phyloP scores from a whole-genome alignment of 1,140 invertebrate genomes.

The Zaprionus lachaisei region DNA sequence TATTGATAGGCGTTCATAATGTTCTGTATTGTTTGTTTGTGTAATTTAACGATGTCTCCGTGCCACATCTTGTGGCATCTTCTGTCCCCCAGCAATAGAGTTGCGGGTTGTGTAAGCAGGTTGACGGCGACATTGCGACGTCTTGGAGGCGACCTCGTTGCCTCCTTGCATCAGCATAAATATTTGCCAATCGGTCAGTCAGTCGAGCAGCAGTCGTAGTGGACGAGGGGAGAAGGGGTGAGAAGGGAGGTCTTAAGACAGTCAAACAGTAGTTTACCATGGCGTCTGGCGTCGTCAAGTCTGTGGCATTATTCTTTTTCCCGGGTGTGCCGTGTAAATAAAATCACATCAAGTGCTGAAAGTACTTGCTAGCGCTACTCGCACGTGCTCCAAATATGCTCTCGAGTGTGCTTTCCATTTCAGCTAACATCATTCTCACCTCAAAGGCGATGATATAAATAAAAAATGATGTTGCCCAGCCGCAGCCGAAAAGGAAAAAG shows the following conservation, averaged over 20 bases:
- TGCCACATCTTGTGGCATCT: slow-evolving; percentile 2
- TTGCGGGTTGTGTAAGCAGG: slow-evolving; percentile 13
- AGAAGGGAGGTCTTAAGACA: too few relatives aligned
- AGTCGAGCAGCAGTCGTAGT: not conserved
- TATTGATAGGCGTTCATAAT: slow-evolving; percentile 46
- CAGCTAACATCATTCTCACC: slow-evolving; percentile 62
- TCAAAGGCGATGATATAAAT: slow-evolving; percentile 62
- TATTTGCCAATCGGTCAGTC: slow-evolving; percentile 64
- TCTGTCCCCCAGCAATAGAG: slow-evolving; percentile 24
- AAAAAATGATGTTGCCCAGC: slow-evolving; percentile 74
- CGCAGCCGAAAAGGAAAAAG: slow-evolving; percentile 15
- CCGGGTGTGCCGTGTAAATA: slow-evolving; percentile 58
- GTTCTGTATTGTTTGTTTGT: slow-evolving; percentile 40
- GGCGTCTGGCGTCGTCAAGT: slow-evolving; percentile 54
- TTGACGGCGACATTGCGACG: not conserved
- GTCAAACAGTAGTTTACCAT: not conserved
- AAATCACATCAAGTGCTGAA: slow-evolving; percentile 73
- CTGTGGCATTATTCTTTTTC: slow-evolving; percentile 41
- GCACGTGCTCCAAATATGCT: slow-evolving; percentile 77
- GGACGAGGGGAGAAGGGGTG: not conserved
- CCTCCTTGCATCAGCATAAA: slow-evolving; percentile 59
- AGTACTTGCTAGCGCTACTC: slow-evolving; percentile 42
- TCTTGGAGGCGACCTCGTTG: slow-evolving; percentile 48
- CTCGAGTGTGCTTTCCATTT: slow-evolving; percentile 80
- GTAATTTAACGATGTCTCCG: slow-evolving; percentile 40